Conservation (phyloP, 2,888 invertebrate genomes). For the Microchrysa polita region DNA sequence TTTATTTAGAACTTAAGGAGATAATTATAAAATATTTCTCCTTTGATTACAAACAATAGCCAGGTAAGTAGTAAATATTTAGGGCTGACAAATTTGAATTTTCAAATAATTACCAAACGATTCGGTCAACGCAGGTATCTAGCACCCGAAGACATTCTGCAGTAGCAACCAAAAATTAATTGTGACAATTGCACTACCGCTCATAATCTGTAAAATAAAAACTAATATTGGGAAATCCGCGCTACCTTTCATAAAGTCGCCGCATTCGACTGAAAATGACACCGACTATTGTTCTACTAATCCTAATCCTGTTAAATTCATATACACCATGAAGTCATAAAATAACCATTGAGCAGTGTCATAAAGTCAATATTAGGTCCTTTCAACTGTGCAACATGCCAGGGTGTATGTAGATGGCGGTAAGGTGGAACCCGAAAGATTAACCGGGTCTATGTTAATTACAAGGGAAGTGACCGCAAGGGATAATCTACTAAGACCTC, state of each 20-base stretch:
- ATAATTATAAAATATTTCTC: slow-evolving; percentile 31
- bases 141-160: no score
- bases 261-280: neutral
- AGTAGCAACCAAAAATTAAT: neutral
- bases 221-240: slow-evolving; percentile 44
- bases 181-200: slow-evolving; percentile 10
- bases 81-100: slow-evolving; percentile 17
- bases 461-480: slow-evolving; percentile 41
- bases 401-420: neutral
- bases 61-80: slow-evolving; percentile 40
- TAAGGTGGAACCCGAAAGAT: slow-evolving; percentile 37
- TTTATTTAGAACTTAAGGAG: slow-evolving; percentile 38
- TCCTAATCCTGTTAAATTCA: slow-evolving; percentile 42
- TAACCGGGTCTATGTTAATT: slow-evolving; percentile 41
- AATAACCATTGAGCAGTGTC: slow-evolving; percentile 32
- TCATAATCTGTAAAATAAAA: slow-evolving; percentile 40
- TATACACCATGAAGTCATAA: slow-evolving; percentile 43
- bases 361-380: slow-evolving; percentile 18
- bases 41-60: slow-evolving; percentile 27
- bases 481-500: slow-evolving; percentile 43
- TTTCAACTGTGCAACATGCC: neutral
- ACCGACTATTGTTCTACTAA: slow-evolving; percentile 18
- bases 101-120: slow-evolving; percentile 25
- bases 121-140: neutral
- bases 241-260: slow-evolving; percentile 15